Percentiles rank a stretch among this genome's conserved stretches.
These are phyloP conservation scores for Drosophila yooni DNA, from an alignment of 2,888 invertebrate species.

Conservation along the genomic window DNA sequence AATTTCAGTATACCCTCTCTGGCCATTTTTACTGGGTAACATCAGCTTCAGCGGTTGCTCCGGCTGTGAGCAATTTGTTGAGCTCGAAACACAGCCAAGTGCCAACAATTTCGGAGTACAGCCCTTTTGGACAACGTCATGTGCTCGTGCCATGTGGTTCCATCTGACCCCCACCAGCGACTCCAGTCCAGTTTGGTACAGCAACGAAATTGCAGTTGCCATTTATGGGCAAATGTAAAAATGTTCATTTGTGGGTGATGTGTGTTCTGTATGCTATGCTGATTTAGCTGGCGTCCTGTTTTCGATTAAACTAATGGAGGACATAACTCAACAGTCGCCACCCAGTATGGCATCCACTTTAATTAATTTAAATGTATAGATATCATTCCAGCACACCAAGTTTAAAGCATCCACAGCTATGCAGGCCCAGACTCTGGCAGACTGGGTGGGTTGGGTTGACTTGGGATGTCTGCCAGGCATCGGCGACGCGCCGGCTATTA, in stretches of 20 bases:
- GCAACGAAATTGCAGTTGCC: conserved; percentile 43
- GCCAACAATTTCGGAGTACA: conserved; percentile 49
- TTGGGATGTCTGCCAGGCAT: conserved; percentile 43
- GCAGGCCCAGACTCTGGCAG: conserved; percentile 15
- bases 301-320: conserved; percentile 70
- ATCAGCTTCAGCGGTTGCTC: conserved; percentile 23
- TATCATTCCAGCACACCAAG: conserved; percentile 12
- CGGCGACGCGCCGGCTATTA: conserved; percentile 62
- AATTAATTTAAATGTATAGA: conserved; percentile 57
- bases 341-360: conserved; percentile 41
- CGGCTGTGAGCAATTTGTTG: conserved; percentile 55
- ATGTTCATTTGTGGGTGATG: conserved; percentile 11
- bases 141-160: conserved; percentile 30
- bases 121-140: conserved; percentile 38
- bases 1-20: not conserved
- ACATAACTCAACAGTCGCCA: conserved; percentile 55
- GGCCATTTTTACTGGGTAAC: not conserved
- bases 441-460: not conserved
- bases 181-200: conserved; percentile 18
- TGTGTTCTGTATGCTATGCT: conserved; percentile 9
- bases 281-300: conserved; percentile 45
- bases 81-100: conserved; percentile 55
- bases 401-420: conserved; percentile 14
- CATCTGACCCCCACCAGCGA: conserved; percentile 25
- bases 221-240: conserved; percentile 42